Evolutionary conservation across 2,888 invertebrate species (phyloP).

Genomic region (Vannuccia rotundouncinata): DNA sequence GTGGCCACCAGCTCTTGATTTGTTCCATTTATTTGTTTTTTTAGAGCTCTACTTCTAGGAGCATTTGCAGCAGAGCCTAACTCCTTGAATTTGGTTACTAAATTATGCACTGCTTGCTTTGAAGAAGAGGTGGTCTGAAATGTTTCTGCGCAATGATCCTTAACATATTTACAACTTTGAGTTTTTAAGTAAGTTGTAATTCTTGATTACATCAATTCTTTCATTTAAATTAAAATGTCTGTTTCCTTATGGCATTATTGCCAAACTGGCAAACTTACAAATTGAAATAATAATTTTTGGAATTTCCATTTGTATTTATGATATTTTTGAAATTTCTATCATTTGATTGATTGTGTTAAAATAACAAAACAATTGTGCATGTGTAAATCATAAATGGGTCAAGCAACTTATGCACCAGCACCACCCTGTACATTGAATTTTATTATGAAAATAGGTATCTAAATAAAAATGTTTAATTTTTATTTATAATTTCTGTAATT

Average conservation of each 20-base stretch:
- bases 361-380: neutral
- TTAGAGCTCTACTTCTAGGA: neutral
- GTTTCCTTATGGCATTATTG: neutral
- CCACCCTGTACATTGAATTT: neutral
- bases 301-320: neutral
- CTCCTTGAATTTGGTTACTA: neutral
- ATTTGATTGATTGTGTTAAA: neutral
- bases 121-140: neutral
- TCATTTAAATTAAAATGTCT: neutral
- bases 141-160: neutral
- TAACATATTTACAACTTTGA: neutral
- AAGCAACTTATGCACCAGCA: neutral
- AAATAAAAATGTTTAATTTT: too few relatives aligned
- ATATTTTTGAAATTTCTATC: neutral
- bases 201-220: neutral
- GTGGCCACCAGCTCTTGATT: conserved; percentile 18
- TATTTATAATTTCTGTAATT: too few relatives aligned
- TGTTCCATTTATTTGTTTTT: neutral
- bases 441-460: too few relatives aligned
- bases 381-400: neutral
- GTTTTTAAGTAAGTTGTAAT: neutral
- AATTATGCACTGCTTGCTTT: neutral
- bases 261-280: neutral
- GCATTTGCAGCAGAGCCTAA: neutral
- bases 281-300: neutral